A percentile compares a stretch with the other conserved stretches of the same genome.
phyloP scores from a whole-genome alignment of 2,888 invertebrate species.

The Drosophila lutescens region DNA sequence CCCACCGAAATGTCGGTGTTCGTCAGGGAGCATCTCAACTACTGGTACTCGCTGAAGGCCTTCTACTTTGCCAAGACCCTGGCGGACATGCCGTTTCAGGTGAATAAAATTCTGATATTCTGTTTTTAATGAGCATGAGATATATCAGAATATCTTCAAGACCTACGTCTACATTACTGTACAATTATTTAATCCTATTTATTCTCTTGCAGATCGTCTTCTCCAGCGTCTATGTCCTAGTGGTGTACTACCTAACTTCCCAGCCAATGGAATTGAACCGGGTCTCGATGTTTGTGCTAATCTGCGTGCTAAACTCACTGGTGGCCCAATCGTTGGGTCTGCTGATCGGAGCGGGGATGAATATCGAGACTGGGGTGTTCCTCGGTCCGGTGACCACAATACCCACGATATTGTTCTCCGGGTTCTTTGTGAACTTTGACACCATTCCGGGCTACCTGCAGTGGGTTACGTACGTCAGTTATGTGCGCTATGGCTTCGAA shows the following conservation, averaged over 20 bases:
- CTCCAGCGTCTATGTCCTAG: constrained; percentile 93
- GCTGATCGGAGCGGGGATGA: constrained; percentile 96
- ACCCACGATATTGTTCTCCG: constrained; percentile 96
- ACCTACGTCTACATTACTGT: too few relatives aligned
- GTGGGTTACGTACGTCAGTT: constrained; percentile 95
- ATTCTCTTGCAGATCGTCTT: constrained; percentile 89
- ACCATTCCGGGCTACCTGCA: constrained; percentile 95
- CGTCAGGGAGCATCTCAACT: constrained; percentile 96
- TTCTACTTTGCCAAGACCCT: constrained; percentile 98
- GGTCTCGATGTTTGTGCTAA: constrained; percentile 85
- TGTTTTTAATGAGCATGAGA: too few relatives aligned
- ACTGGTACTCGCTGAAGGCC: constrained; percentile 98
- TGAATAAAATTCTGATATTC: constrained; percentile 82
- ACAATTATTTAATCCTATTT: not conserved
- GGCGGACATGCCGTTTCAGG: constrained; percentile 98
- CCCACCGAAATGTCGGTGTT: constrained; percentile 98
- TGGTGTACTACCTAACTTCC: constrained; percentile 97
- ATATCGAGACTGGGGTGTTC: constrained; percentile 91
- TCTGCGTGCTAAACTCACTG: constrained; percentile 91
- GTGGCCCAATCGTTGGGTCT: constrained; percentile 97
- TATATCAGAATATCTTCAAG: too few relatives aligned
- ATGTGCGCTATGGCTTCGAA: constrained; percentile 96
- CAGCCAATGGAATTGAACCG: constrained; percentile 95
- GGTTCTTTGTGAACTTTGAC: constrained; percentile 96
- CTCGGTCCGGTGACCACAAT: constrained; percentile 95